Evolutionary conservation across 1,140 invertebrate species (phyloP), one percentile per base, ranked within the genome.

Genomic region (Formica selysi): DNA sequence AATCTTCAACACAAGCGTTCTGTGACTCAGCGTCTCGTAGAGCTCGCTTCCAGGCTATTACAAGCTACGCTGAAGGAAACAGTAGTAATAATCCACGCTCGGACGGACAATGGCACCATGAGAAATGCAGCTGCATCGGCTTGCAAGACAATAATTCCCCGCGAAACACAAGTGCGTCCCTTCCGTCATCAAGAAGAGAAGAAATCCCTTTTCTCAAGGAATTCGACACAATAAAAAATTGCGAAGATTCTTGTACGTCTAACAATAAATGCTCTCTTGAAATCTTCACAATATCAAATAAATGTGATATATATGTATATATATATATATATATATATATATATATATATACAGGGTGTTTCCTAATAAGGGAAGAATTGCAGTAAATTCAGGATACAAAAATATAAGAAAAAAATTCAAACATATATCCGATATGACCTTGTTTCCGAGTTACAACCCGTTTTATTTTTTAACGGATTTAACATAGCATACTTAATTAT

Each of bases 11-110:
- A 83, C 68, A 83, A 83, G 59, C 38, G 54, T 74, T 74, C 41
- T 70, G 79, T 83, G 79, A 83, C 79, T 83, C 79, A 62, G 79
- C 79, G 79, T 83, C 68, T 62, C 68, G 68, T 81, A 73, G 44
- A 81, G 54, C 79, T 83, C 54, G 54, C 79, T 74, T 83, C 68
- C 57, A 74, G 68, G 41, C 79, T 83, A 62, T 83, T 83, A 83
- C 38, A 83, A 68, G 79, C 61, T 61, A 36, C 79, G 68, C 29
- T 48, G 26, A 74, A 73, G 68, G 68, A 73, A 81, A 74, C 68
- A 83, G 79, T 83, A 83, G 79, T 83, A 83, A 83, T 83, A 83
- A 83, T 83, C 68, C 38, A 74, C 79, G 79, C 54, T 83, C 54
- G 68, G 57, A 73, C 54, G 68, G 79, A 83, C 68, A 83, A 83